Base-by-base conservation (phyloP, 2,888 invertebrate genomes). In the Idaea biselata region DNA sequence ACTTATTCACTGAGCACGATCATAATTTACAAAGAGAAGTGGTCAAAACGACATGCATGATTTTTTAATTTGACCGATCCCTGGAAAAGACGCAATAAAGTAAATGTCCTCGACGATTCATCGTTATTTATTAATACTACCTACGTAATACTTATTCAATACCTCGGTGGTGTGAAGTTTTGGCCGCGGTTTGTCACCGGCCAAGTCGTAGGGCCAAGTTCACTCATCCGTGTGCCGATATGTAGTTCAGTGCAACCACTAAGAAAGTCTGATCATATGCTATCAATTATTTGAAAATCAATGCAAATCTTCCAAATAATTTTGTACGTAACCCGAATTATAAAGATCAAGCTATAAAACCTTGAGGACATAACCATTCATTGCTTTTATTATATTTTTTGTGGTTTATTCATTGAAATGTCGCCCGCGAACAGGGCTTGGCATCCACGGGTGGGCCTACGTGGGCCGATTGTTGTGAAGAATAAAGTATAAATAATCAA, bases 401-500 rank as follows among this genome's bases (percentile, higher is more conserved):
- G 64, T 67, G 60, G 61, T 64, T 64, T 66, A 73, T 69, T 66
- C 62, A 64, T 72, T 65, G 44, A 59, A 62, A 65, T 71, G 68
- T 63, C 44, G 63, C 66, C 63, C 66, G 65, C 63, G 68, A 58
- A 61, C 63, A 61, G 14, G 56, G 56, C 63, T 59, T 61, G 63
- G 55, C 60, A 62, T 56, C 65, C 66, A 66, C 71, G 73, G 72
- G 71, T 71, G 73, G 44, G 71, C 67, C 67, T 59, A 58, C 63
- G 64, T 60, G 63, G 17, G 14, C 62, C 65, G 66, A 69, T 68
- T 68, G 71, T 70, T 69, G 72, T 68, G 63, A 68, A 65, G 71
- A 76, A 76, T 72, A 78, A 74, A 74, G 72, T 75, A 76, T 72
- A 78, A 74, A 74, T 71, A 78, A 75, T 71, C 72, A 70, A 75